Conservation (phyloP, 2,113 vertebrate species). For the Prionailurus bengalensis region DNA sequence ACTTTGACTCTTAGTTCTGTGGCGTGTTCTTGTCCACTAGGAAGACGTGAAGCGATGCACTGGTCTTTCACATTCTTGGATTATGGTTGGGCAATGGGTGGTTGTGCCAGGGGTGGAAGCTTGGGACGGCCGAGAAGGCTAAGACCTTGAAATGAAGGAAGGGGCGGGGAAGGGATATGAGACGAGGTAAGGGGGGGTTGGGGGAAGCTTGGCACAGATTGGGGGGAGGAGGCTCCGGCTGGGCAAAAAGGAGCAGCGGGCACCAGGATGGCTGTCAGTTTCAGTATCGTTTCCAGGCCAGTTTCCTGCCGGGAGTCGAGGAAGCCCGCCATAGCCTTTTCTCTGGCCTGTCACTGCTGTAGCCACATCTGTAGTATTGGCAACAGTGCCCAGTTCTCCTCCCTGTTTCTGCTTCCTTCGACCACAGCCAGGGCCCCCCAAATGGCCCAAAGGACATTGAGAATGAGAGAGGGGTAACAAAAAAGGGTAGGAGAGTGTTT, state of each 20-base stretch:
- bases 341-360: background rate
- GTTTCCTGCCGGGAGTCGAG: background rate
- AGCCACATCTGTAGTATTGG: background rate
- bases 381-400: background rate
- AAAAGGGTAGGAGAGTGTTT: background rate
- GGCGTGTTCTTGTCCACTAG: background rate
- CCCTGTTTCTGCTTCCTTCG: background rate
- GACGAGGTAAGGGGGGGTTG: background rate
- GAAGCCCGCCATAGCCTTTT: background rate
- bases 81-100: background rate
- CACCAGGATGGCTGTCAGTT: background rate
- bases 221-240: background rate
- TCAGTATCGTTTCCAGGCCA: background rate
- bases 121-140: background rate
- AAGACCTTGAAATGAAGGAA: conserved; percentile 21
- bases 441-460: background rate
- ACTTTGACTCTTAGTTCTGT: background rate
- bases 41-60: background rate
- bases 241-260: background rate
- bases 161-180: background rate
- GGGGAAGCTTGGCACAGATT: background rate
- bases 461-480: background rate
- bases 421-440: background rate
- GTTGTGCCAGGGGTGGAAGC: background rate
- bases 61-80: background rate